Conservation (phyloP, 2,797 vertebrate genomes). For the Karalla daura region DNA sequence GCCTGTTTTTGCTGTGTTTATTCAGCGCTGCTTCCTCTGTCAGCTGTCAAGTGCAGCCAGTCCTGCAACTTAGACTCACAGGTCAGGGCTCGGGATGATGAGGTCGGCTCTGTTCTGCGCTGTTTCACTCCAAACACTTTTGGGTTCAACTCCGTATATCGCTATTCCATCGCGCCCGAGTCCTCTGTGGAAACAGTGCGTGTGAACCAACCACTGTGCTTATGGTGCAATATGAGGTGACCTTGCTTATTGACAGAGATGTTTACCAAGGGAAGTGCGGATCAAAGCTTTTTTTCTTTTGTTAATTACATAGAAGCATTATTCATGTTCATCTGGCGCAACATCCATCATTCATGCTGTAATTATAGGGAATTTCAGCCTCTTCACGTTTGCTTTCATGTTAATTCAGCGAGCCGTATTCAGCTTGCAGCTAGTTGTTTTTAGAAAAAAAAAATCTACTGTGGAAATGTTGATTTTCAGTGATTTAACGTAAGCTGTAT, state of each 20-base stretch:
- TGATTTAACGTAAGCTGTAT: not conserved
- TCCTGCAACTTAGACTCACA: not conserved
- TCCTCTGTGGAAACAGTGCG: not conserved
- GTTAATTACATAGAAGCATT: not conserved
- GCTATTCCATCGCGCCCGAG: not conserved
- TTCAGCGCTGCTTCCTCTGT: conserved; percentile 49
- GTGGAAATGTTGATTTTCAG: not conserved
- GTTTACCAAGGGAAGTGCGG: accelerated
- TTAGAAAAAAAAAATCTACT: not conserved
- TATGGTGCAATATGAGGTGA: not conserved
- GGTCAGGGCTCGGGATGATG: not conserved
- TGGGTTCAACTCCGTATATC: not conserved
- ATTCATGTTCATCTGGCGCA: not conserved
- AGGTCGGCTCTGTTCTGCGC: not conserved
- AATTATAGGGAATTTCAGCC: not conserved
- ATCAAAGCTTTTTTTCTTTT: not conserved
- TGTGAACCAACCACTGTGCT: not conserved
- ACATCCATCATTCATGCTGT: not conserved
- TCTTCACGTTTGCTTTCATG: not conserved
- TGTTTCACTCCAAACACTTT: not conserved
- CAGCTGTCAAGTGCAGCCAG: conserved; percentile 33
- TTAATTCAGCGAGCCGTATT: not conserved
- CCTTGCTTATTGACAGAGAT: not conserved
- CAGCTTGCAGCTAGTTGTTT: no score
- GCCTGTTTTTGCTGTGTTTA: conserved; percentile 39